Base-by-base conservation (phyloP, 2,888 invertebrate genomes). In the Leucophora obtusa region DNA sequence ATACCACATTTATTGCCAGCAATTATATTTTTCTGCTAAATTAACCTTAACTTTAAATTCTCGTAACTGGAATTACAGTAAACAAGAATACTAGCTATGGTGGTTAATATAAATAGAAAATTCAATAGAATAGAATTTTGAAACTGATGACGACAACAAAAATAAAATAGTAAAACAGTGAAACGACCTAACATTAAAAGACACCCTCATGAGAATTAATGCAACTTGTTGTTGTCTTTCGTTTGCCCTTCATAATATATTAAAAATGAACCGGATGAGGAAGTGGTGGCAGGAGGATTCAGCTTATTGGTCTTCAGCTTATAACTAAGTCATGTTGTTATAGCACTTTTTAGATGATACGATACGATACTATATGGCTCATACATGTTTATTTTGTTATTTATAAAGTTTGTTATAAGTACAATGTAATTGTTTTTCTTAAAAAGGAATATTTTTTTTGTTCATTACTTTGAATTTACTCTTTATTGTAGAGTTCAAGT, bases 41-140 rank as follows among this genome's bases (percentile, higher is more conserved):
- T 63, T 69, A 62, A 72, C 62, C 74, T 74, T 74, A 50, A 60
- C 63, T 58, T 66, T 66, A 62, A 66, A 62, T 24, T 78, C 8
- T 11, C 18, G 15, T 21, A 35, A 56, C 60, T n/a, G n/a, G n/a
- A n/a, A n/a, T n/a, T 56, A 35, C 17, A 18, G 54, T 21, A n/a
- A 28, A 1, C 3, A 6, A 28, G 28, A 6, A 7, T 28, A 28
- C 28, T 28, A 28, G 21, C 21, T 21, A 21, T 21, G 11, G 51
- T 35, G 33, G 15, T 28, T 51, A 8, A 33, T 21, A 21, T 21
- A 21, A 21, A 4, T 21, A 21, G 21, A 21, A 21, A 21, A 21
- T 21, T 21, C 21, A 21, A 21, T 21, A 21, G 21, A 21, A 21
- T 21, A 21, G 4, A 21, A 21, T 21, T 21, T 21, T 4, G 2